phyloP scores from a whole-genome alignment of 2,888 invertebrate genomes.

The Unio pictorum region DNA sequence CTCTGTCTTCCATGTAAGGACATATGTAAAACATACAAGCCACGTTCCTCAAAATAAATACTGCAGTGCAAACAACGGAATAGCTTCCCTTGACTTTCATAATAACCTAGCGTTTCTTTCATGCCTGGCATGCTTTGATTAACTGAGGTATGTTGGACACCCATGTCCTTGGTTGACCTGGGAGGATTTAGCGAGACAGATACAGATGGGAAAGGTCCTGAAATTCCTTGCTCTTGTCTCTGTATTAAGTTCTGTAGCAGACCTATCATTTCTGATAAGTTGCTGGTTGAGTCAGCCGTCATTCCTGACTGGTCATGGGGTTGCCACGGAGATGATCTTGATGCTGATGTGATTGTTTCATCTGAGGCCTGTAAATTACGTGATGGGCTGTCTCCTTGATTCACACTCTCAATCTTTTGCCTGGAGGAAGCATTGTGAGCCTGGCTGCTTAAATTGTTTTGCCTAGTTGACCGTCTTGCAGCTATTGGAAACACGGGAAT shows the following conservation, averaged over 20 bases:
- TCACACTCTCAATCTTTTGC: background rate
- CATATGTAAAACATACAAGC: slow-evolving; percentile 61
- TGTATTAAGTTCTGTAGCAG: slow-evolving; percentile 36
- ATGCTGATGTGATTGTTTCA: slow-evolving; percentile 3
- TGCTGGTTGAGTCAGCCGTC: slow-evolving; percentile 45
- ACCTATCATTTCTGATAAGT: slow-evolving; percentile 38
- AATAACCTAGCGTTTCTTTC: slow-evolving; percentile 55
- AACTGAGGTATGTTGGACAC: slow-evolving; percentile 48
- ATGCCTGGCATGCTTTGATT: slow-evolving; percentile 50
- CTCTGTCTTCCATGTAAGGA: slow-evolving; percentile 56
- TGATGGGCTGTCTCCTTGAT: slow-evolving; percentile 2
- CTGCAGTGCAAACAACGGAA: slow-evolving; percentile 60
- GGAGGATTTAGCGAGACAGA: slow-evolving; percentile 35
- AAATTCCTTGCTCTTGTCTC: slow-evolving; percentile 11
- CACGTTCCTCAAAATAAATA: slow-evolving; percentile 62
- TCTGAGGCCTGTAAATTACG: background rate
- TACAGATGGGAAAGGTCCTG: slow-evolving; percentile 29
- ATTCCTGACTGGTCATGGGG: slow-evolving; percentile 13
- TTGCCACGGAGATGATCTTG: background rate
- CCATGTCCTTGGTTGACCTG: slow-evolving; percentile 40
- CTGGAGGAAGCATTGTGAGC: too few relatives aligned
- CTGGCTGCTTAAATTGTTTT: too few relatives aligned
- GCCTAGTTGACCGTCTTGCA: slow-evolving; percentile 1
- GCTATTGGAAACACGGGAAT: slow-evolving; percentile 9
- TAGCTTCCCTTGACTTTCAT: slow-evolving; percentile 58